Evolutionary conservation across 2,113 vertebrate genomes (phyloP), one percentile per base, ranked within the genome.

Genomic region (Castor canadensis): DNA sequence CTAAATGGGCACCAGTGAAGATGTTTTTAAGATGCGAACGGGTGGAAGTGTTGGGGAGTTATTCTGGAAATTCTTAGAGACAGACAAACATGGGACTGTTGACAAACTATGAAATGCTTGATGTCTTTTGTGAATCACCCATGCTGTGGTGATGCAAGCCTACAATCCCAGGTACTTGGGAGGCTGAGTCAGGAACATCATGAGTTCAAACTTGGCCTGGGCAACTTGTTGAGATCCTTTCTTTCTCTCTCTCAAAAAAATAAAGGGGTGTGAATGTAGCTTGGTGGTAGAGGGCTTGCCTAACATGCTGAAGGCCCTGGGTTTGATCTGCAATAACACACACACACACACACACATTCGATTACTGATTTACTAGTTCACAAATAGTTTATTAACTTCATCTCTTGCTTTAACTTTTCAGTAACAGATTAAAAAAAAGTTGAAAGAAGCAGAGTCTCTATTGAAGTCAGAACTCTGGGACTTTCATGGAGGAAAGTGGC

Each of bases 11-110:
- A 92, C 56, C n/a, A 60, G 47, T 66, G 76, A 52, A 76, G 80
- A 75, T 28, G 32, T 75, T 75, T 85, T 54, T 49, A 24, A 52
- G 43, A 40, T 69, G 11, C n/a, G 69, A 69, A 95, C 72, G 26
- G 62, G n/a, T 84, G 19, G 64, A n/a, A 52, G 80, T 58, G 7
- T 79, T 66, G 38, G 12, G 54, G 45, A 56, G 10, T 32, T 54
- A 8, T 87, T 82, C 71, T 71, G 67, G 54, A 38, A 87, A 87
- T 87, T 95, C 90, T 95, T 47, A 62, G 60, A 90, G 26, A 54
- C 22, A 3, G n/a, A n/a, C n/a, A 91, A 58, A 43, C 22, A 35
- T 38, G 49, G 73, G 26, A 32, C 38, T 62, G 5, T 43, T 35
- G 45, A 9, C 28, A 60, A 60, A 77, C 45, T 64, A 10, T 72